These are phyloP conservation scores for Uropsilus gracilis DNA, from an alignment of 2,113 vertebrate genomes.

Conservation along the genomic window DNA sequence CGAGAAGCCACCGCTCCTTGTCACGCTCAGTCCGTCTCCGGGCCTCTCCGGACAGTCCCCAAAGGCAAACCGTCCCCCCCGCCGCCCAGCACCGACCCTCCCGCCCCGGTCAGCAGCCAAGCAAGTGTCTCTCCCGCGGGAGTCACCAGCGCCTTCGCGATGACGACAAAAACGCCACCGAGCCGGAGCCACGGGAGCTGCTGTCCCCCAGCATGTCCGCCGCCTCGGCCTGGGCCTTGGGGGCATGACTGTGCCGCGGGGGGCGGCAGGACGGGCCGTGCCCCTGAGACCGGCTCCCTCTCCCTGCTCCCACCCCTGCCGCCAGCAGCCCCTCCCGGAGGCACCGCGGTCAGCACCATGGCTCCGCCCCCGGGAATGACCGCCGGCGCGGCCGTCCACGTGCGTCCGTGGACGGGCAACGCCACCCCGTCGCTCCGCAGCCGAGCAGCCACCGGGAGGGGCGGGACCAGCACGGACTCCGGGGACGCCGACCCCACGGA, in stretches of 20 bases:
- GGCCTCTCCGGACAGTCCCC: neutral
- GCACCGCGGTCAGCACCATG: no score
- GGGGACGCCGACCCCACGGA: no score
- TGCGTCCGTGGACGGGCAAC: no score
- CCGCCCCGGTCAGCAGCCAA: neutral
- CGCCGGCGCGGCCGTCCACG: no score
- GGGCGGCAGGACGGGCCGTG: no score
- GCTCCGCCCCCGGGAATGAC: no score
- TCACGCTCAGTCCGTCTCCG: neutral
- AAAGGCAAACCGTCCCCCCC: neutral
- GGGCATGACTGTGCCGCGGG: neutral
- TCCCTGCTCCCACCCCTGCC: no score
- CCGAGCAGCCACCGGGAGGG: no score
- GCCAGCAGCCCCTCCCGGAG: no score
- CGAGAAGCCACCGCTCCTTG: neutral
- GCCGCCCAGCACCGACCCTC: neutral
- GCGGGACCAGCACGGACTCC: no score
- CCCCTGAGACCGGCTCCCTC: no score
- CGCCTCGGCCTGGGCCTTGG: neutral
- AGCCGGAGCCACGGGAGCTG: neutral
- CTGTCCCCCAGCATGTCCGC: neutral
- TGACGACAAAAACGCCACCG: neutral
- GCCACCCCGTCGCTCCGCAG: no score
- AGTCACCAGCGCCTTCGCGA: conserved; percentile 19
- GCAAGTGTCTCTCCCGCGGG: neutral